These are phyloP conservation scores for Borostomias antarcticus DNA, from an alignment of 2,797 vertebrate genomes.

Conservation along the genomic window DNA sequence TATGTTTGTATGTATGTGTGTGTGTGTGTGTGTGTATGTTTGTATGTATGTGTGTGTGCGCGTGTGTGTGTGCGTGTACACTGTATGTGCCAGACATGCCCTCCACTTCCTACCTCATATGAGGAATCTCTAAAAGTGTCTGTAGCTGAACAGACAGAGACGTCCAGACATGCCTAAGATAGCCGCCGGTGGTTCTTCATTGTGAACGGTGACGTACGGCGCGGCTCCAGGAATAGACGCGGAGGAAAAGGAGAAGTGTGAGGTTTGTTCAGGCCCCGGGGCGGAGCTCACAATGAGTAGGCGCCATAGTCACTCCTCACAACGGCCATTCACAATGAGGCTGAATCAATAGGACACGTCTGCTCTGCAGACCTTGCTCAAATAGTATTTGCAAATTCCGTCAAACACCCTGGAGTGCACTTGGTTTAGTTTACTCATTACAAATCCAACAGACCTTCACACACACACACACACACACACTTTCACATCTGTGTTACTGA, in stretches of 20 bases:
- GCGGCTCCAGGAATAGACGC: slow-evolving; percentile 45
- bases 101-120: slow-evolving; percentile 70
- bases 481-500: too few species aligned
- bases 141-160: slow-evolving; percentile 74
- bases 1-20: background rate
- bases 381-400: too few species aligned
- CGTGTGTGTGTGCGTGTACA: slow-evolving; percentile 30
- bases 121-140: slow-evolving; percentile 69
- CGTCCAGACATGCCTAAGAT: slow-evolving; percentile 80
- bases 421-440: too few species aligned
- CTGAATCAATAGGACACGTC: too few species aligned
- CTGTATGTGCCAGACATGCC: slow-evolving; percentile 62
- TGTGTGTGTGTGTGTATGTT: background rate
- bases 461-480: too few species aligned
- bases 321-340: too few species aligned
- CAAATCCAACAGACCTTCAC: too few species aligned
- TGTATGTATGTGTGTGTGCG: background rate
- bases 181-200: slow-evolving; percentile 71
- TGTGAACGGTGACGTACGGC: slow-evolving; percentile 45
- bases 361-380: too few species aligned
- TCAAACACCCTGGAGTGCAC: too few species aligned
- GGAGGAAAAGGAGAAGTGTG: slow-evolving; percentile 63
- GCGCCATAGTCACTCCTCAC: too few species aligned
- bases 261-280: background rate
- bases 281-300: too few species aligned